These are phyloP conservation scores for Esperia sulphurella DNA, from an alignment of 2,888 invertebrate species.

Conservation along the genomic window DNA sequence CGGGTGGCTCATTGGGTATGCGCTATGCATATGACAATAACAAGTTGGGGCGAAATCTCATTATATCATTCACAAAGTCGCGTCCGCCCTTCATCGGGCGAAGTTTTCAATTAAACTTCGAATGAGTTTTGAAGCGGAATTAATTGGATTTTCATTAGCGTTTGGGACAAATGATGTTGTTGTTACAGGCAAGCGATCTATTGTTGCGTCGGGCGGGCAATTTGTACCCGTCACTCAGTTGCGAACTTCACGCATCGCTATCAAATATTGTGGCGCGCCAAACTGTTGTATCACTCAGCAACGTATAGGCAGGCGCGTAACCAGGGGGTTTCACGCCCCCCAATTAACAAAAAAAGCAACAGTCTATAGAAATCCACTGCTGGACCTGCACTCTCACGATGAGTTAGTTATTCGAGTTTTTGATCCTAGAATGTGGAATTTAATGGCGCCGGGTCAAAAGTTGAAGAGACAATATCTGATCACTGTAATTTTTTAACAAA, in stretches of 20 bases:
- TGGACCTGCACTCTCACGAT: not conserved
- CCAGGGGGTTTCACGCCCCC: too few relatives aligned
- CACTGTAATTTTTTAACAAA: too few relatives aligned
- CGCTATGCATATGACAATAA: slow-evolving; percentile 70
- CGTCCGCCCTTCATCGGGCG: slow-evolving; percentile 48
- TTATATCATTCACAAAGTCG: slow-evolving; percentile 68
- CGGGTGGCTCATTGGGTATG: slow-evolving; percentile 58
- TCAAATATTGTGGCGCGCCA: slow-evolving; percentile 17
- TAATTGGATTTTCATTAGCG: slow-evolving; percentile 78
- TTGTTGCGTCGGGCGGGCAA: slow-evolving; percentile 56
- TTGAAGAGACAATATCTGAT: too few relatives aligned
- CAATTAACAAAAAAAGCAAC: too few relatives aligned
- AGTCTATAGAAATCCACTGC: not conserved
- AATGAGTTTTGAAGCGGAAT: slow-evolving; percentile 75
- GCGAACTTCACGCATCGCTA: slow-evolving; percentile 47
- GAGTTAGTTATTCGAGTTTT: too few relatives aligned
- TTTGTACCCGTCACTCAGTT: slow-evolving; percentile 68
- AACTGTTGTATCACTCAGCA: slow-evolving; percentile 1
- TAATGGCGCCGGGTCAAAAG: too few relatives aligned
- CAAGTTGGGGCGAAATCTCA: slow-evolving; percentile 66
- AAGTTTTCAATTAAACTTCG: slow-evolving; percentile 78
- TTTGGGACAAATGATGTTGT: slow-evolving; percentile 75
- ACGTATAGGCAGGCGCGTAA: not conserved
- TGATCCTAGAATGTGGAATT: too few relatives aligned
- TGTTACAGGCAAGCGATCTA: slow-evolving; percentile 68